Evolutionary conservation across 2,113 vertebrate species (phyloP).

Genomic region (Athene cunicularia): DNA sequence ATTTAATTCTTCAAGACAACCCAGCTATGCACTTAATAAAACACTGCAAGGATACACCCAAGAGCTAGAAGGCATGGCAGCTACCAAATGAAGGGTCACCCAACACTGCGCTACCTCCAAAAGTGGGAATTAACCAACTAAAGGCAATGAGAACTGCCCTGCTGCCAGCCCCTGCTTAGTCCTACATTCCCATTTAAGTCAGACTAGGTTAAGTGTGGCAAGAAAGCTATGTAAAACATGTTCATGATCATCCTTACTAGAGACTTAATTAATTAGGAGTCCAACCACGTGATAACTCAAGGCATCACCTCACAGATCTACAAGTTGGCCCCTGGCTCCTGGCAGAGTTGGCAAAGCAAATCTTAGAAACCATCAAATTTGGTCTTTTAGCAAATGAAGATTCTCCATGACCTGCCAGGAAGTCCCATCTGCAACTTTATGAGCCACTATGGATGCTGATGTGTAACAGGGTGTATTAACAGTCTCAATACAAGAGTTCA

Average conservation of each 20-base stretch:
- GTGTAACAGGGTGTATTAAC: background rate
- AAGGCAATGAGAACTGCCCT: background rate
- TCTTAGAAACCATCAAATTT: background rate
- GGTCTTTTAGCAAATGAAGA: background rate
- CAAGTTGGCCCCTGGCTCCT: background rate
- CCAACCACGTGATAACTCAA: background rate
- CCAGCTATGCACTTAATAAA: background rate
- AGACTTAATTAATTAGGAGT: background rate
- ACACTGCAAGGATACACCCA: background rate
- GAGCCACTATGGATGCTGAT: background rate
- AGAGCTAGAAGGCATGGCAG: background rate
- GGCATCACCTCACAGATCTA: background rate
- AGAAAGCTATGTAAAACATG: background rate
- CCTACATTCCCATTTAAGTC: background rate
- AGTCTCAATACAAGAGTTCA: background rate
- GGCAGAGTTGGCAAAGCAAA: background rate
- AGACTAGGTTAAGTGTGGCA: background rate
- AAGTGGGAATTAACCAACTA: background rate
- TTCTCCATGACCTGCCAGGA: background rate
- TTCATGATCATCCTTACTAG: background rate
- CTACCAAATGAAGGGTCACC: background rate
- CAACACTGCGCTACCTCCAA: background rate
- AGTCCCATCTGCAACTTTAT: background rate
- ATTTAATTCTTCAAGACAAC: background rate
- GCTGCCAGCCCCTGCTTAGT: background rate